Base-by-base conservation (phyloP, 2,113 vertebrate genomes). In the Lepisosteus oculatus region DNA sequence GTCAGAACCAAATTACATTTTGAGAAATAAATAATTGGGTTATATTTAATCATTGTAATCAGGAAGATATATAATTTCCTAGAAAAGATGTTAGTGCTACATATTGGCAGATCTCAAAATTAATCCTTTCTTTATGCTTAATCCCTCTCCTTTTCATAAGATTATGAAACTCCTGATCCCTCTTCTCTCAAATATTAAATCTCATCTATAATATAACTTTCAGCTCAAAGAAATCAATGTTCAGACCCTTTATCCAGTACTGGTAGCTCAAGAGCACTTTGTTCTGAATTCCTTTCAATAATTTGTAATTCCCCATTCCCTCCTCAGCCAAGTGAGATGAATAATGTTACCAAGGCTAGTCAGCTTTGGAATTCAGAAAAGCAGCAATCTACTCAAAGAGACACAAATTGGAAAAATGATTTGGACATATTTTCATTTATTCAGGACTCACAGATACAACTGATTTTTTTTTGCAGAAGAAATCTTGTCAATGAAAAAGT, bases 81-180 rank as follows among this genome's bases (percentile, higher is more conserved):
- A 77, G 75, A 90, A 92, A 87, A 83, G 83, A 84, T 87, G 84
- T 93, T 87, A 82, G 75, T 90, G 85, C 84, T 83, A 86, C 80
- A 87, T 89, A 91, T 85, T 92, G 89, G 89, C 79, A 91, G 93
- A 94, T 89, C 83, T 86, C 88, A 69, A 87, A 93, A 94, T 92
- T 92, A 95, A 93, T 96, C 88, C 90, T 85, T 85, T 88, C 84
- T 87, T 89, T 86, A 84, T 89, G 89, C 77, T 85, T 91, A 93
- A 93, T 92, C 91, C 90, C 80, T 85, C 86, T 88, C 77, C 86
- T 86, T 86, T 86, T 92, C 89, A 90, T 84, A 90, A 86, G 86
- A 95, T 93, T 93, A 94, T 86, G 78, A 91, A 83, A 81, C 81
- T 87, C 85, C 88, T 90, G 82, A 88, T 92, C 85, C 85, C 79